Conservation (phyloP, 2,888 invertebrate genomes). For the Ophion slaviceki region DNA sequence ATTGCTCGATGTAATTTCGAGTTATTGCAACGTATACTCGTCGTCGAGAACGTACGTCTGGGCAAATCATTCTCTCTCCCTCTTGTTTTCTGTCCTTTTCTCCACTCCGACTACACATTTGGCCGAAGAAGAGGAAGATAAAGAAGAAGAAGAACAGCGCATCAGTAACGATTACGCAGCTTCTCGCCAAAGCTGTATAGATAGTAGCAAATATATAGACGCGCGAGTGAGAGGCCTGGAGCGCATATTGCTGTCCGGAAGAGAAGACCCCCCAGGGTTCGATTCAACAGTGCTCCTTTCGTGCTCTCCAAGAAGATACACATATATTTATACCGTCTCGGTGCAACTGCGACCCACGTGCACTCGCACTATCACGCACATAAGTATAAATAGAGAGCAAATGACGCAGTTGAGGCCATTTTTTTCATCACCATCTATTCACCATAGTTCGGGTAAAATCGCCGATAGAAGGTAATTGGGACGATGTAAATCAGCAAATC, state of each 20-base stretch:
- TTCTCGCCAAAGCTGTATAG: conserved; percentile 44
- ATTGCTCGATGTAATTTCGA: conserved; percentile 61
- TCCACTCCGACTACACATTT: background rate
- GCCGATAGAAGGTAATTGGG: background rate
- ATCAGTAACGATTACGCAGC: conserved; percentile 52
- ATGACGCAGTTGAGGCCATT: conserved; percentile 17
- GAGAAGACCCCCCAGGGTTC: conserved; percentile 61
- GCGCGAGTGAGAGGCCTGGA: conserved; percentile 38
- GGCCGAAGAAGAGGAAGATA: conserved; percentile 29
- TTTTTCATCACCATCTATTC: background rate
- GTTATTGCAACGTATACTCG: conserved; percentile 49
- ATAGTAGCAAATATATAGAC: conserved; percentile 28
- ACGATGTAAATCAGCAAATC: background rate
- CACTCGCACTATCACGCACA: background rate
- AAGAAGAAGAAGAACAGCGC: conserved; percentile 26
- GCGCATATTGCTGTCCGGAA: conserved; percentile 42
- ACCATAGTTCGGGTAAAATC: background rate
- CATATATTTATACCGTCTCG: background rate
- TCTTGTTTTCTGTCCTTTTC: background rate
- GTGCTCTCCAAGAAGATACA: conserved; percentile 27
- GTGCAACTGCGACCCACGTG: conserved; percentile 23
- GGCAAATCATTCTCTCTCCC: background rate
- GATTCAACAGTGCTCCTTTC: conserved; percentile 43
- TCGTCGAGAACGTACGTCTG: conserved; percentile 33
- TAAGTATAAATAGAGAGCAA: conserved; percentile 15